Conservation (phyloP, 2,797 vertebrate genomes). For the Phyllotis vaccarum region DNA sequence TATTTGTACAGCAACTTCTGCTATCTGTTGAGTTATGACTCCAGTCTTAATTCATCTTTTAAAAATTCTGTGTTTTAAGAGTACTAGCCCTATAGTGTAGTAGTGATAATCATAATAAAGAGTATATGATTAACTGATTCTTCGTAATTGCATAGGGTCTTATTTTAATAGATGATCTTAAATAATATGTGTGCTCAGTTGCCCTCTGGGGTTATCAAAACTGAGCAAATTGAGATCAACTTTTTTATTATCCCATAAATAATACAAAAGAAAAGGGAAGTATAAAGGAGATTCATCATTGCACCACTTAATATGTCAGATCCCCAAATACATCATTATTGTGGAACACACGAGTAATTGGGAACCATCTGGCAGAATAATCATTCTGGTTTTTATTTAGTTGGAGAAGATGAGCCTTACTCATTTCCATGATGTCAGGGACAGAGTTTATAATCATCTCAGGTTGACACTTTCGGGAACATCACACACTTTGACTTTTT, state of each 20-base stretch:
- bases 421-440: background rate
- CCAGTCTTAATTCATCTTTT: background rate
- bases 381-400: background rate
- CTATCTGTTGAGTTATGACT: background rate
- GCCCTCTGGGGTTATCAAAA: background rate
- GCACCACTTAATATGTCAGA: background rate
- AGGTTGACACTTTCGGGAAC: background rate
- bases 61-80: background rate
- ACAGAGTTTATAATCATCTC: background rate
- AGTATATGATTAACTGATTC: background rate
- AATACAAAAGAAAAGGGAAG: background rate
- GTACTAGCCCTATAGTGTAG: background rate
- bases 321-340: background rate
- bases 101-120: background rate
- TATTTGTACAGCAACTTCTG: background rate
- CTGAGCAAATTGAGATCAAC: background rate
- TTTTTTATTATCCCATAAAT: background rate
- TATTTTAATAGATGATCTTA: background rate
- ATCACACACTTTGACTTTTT: background rate
- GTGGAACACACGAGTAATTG: background rate
- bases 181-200: background rate
- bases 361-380: background rate
- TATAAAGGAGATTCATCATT: background rate
- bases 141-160: background rate
- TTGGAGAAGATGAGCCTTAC: background rate